These are phyloP conservation scores for Sphenopsis melanotis DNA, from an alignment of 2,797 vertebrate genomes.

Conservation along the genomic window DNA sequence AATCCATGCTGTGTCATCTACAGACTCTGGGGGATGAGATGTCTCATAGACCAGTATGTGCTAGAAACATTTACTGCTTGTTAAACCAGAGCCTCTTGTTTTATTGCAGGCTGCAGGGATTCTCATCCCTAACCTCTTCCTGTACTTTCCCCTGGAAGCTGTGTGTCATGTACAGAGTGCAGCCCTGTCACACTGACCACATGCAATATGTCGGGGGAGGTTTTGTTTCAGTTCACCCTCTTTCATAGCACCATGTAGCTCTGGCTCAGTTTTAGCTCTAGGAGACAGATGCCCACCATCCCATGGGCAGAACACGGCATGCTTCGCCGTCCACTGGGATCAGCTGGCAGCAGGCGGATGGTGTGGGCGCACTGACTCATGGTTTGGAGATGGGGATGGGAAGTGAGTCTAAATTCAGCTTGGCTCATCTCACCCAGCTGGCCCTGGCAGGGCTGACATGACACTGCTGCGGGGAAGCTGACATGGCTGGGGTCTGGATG, in stretches of 20 bases:
- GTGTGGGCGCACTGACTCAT: not conserved
- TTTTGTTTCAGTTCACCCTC: not conserved
- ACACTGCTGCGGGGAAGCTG: not conserved
- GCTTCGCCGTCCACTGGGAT: not conserved
- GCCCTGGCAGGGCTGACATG: fast-evolving
- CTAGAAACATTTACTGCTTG: not conserved
- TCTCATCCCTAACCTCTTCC: not conserved
- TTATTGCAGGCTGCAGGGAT: not conserved
- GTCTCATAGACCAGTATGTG: not conserved
- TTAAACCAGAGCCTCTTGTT: not conserved
- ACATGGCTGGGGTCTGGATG: fast-evolving
- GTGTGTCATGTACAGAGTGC: not conserved
- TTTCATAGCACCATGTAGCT: not conserved
- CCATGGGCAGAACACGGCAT: not conserved
- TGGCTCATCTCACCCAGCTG: not conserved
- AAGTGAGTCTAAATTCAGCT: not conserved
- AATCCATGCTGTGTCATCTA: not conserved
- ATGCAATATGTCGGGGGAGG: not conserved
- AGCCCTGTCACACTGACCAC: not conserved
- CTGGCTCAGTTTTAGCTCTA: not conserved
- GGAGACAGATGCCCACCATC: not conserved
- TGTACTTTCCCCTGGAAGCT: not conserved
- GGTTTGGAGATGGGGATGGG: not conserved
- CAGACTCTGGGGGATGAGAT: not conserved
- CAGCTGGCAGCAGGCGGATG: fast-evolving